Base-by-base conservation (phyloP, 2,113 vertebrate genomes). In the Seriola aureovittata region DNA sequence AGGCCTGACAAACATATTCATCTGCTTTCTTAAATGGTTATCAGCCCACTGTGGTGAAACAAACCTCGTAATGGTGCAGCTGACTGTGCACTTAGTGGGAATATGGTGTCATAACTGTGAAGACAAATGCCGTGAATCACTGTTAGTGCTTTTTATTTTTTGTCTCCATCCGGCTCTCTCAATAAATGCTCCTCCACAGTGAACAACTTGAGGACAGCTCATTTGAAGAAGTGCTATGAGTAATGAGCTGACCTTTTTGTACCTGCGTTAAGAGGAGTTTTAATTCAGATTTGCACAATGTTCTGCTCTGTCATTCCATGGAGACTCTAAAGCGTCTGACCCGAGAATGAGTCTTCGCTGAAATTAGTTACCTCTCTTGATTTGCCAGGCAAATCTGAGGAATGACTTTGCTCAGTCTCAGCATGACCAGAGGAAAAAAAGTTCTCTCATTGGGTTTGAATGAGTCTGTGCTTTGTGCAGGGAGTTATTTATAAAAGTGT, bases 341-440 rank as follows among this genome's bases (percentile, higher is more conserved):
- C 64, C 42, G 16, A 79, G 75, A 67, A 62, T 67, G 55, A 87
- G 78, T 64, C 29, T 66, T 40, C 63, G 29, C 42, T 46, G 34
- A 71, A 84, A 78, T 86, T 46, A 82, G 83, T 73, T 71, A 2
- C 60, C 57, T 52, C 65, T 63, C 75, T 40, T 84, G 60, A 84
- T 89, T 84, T 83, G 19, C 40, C 5, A 21, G 34, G 80, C 10
- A 78, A 85, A 82, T 84, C 50, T 74, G 29, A 78, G 59, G 62
- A 63, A 72, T 64, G n/a, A 52, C 8, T 80, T 63, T 77, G 64
- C 46, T 70, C 21, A 67, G 25, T 67, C 50, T 79, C 50, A 62
- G 64, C 40, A 36, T 55, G 50, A 63, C 25, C 9, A 63, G 12
- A 70, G 57, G 25, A 57, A 42, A 65, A 46, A 40, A 6, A 5